Percentiles rank a stretch among this genome's conserved stretches.
These are phyloP conservation scores for Borostomias antarcticus DNA, from an alignment of 2,797 vertebrate species.

Conservation along the genomic window DNA sequence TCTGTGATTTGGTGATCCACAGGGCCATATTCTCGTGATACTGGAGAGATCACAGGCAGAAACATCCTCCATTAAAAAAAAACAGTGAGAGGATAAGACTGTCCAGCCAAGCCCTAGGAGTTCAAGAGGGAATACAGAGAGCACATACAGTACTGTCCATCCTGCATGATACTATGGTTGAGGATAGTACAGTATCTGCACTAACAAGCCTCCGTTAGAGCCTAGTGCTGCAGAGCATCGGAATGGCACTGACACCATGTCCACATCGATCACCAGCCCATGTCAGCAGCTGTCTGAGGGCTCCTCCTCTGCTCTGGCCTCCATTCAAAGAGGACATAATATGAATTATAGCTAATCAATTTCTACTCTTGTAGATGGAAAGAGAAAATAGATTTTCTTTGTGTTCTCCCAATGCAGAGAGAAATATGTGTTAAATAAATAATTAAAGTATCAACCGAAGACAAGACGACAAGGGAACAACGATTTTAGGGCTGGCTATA, in stretches of 20 bases:
- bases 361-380: constrained; percentile 55
- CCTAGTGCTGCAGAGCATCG: constrained; percentile 31
- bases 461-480: constrained; percentile 11
- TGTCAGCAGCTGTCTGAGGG: constrained; percentile 45
- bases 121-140: neutral
- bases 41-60: neutral
- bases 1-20: constrained; percentile 14
- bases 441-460: constrained; percentile 1
- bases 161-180: constrained; percentile 3
- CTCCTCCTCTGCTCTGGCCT: constrained; percentile 40
- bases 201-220: constrained; percentile 46
- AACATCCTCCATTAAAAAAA: constrained; percentile 1
- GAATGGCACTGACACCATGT: constrained; percentile 42
- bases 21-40: constrained; percentile 1
- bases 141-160: no score
- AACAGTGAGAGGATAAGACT: constrained; percentile 7
- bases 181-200: constrained; percentile 33
- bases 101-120: neutral
- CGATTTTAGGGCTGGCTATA: constrained; percentile 36
- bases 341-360: constrained; percentile 56
- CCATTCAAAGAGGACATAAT: constrained; percentile 46
- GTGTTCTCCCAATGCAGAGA: constrained; percentile 14
- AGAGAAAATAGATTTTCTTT: constrained; percentile 51
- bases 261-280: constrained; percentile 54
- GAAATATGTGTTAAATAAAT: constrained; percentile 2